Evolutionary conservation across 2,797 vertebrate genomes (phyloP), one percentile per base, ranked within the genome.

Genomic region (Chanos chanos): DNA sequence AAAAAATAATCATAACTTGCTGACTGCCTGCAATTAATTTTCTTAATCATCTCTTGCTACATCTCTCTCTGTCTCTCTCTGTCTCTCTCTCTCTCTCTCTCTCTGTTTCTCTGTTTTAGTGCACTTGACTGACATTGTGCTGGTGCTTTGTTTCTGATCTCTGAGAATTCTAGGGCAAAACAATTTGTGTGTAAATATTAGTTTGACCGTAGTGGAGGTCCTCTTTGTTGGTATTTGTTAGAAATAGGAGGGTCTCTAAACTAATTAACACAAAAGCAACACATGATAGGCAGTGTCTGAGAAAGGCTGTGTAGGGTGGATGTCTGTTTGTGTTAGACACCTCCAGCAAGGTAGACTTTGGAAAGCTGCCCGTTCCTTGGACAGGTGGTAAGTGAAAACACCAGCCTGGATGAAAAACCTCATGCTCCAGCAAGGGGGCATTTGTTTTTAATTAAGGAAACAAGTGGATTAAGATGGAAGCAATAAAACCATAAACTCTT

Each of bases 341-440:
- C 34, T 48, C 22, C 19, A 52, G n/a, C n/a, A n/a, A n/a, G n/a
- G n/a, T n/a, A n/a, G n/a, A n/a, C n/a, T n/a, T n/a, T 1, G 67
- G 61, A 76, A 69, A 78, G 31, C 31, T 10, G 10, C 31, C 10
- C 28, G 5, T 1, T 28, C 28, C 1, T 24, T n/a, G n/a, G n/a
- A 49, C 87, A 86, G 82, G 79, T 86, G 87, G 76, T 45, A 7
- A 50, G 66, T n/a, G 74, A 64, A 85, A 82, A 27, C 27, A 50
- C 13, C 5, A 31, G 22, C 24, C 5, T 25, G 4, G 33, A 6
- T 58, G 27, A 65, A 57, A 74, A 66, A 71, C 89, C 75, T 4
- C 39, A 87, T 82, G 74, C 84, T 84, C 79, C 73, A 66, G 61
- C 48, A 27, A 48, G 24, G 52, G 76, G 68, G 81, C 70, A 71